Evolutionary conservation across 2,797 vertebrate genomes (phyloP).

Genomic region (Peromyscus attwateri): DNA sequence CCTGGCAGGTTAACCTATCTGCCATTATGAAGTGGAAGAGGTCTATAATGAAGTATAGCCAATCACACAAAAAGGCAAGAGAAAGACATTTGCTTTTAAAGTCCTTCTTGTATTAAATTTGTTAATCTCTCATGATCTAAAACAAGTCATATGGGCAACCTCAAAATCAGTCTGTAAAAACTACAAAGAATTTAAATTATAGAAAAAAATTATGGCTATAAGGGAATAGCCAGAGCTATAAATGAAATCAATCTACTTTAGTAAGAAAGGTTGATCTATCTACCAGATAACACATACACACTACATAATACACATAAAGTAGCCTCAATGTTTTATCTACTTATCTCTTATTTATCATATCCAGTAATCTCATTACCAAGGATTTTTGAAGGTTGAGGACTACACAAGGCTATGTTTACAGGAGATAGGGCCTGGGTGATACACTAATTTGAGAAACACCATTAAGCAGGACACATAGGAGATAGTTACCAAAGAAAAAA

Average conservation of each 20-base stretch:
- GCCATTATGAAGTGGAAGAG: not conserved
- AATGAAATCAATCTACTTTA: not conserved
- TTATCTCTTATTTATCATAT: not conserved
- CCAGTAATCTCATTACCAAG: not conserved
- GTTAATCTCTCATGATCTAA: not conserved
- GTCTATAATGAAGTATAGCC: not conserved
- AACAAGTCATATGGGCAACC: not conserved
- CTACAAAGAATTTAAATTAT: not conserved
- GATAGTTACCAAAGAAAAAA: not conserved
- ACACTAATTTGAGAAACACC: not conserved
- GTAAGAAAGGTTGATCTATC: not conserved
- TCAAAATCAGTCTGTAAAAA: not conserved
- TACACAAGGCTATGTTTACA: not conserved
- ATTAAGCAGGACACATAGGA: not conserved
- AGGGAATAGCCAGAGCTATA: not conserved
- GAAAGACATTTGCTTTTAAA: not conserved
- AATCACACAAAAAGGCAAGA: not conserved
- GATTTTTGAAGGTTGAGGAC: not conserved
- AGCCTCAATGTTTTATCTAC: not conserved
- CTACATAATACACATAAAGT: not conserved
- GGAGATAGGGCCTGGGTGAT: not conserved
- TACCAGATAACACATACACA: not conserved
- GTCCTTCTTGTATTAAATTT: not conserved
- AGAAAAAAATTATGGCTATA: not conserved
- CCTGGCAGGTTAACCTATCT: not conserved